Conservation (phyloP, 2,797 vertebrate species). For the Gobionotothen gibberifrons region DNA sequence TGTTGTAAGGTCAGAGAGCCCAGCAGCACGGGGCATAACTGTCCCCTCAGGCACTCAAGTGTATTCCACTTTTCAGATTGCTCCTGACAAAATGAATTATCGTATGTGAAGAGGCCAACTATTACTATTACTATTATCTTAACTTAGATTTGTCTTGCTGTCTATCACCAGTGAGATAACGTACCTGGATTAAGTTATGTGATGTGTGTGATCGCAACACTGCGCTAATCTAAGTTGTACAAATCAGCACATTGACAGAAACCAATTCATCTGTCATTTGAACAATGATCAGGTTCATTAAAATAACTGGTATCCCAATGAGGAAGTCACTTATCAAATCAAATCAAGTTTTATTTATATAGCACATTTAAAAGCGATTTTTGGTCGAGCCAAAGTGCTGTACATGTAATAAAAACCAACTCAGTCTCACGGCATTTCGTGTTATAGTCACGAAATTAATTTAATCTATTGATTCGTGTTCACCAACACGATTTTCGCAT, state of each 20-base stretch:
- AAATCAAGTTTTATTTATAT: too few relatives aligned
- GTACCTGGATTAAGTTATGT: neutral
- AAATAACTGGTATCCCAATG: neutral
- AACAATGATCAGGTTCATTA: conserved; percentile 7
- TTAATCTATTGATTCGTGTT: too few relatives aligned
- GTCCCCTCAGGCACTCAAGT: conserved; percentile 45
- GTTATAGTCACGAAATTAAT: too few relatives aligned
- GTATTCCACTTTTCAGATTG: conserved; percentile 59
- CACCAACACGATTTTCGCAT: too few relatives aligned
- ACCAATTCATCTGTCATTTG: neutral
- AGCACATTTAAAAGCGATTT: too few relatives aligned
- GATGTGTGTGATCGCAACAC: neutral
- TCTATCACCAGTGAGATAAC: neutral
- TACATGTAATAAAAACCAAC: too few relatives aligned
- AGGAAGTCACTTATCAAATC: neutral
- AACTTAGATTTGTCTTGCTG: conserved; percentile 23
- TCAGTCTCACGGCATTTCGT: too few relatives aligned
- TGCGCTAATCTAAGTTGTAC: neutral
- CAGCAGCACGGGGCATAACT: conserved; percentile 23
- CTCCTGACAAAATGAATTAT: conserved; percentile 36
- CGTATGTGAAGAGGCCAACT: conserved; percentile 36
- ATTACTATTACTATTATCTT: conserved; percentile 33
- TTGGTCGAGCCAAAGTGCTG: too few relatives aligned
- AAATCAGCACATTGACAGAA: neutral
- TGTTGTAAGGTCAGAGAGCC: conserved; percentile 45